Percentiles rank a stretch among this genome's conserved stretches.
These are phyloP conservation scores for Odontocerum albicorne DNA, from an alignment of 2,888 invertebrate species.

Conservation along the genomic window DNA sequence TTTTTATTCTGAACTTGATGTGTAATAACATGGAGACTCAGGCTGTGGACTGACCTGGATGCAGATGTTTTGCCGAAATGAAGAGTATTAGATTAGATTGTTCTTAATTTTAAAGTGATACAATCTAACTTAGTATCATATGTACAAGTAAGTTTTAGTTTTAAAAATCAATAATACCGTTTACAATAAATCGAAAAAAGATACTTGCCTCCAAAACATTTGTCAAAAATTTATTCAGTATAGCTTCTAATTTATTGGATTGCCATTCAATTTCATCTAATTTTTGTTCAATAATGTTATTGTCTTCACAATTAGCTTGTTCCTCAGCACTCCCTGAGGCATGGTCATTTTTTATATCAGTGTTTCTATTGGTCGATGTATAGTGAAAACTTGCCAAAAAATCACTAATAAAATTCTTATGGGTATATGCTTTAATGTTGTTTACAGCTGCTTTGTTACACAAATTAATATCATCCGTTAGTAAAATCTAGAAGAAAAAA, in stretches of 20 bases:
- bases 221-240: slow-evolving; percentile 2
- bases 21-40: no score
- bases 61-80: no score
- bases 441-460: slow-evolving; percentile 59
- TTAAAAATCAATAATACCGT: not conserved
- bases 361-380: not conserved
- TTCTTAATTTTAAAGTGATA: no score
- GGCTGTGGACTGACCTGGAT: no score
- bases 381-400: not conserved
- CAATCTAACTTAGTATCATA: no score
- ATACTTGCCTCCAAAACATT: slow-evolving; percentile 1
- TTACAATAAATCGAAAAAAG: not conserved
- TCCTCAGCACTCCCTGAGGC: not conserved
- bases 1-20: no score
- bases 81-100: no score
- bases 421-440: slow-evolving; percentile 43
- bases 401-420: slow-evolving; percentile 15
- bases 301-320: not conserved
- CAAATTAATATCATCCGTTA: slow-evolving; percentile 62
- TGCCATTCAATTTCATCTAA: not conserved
- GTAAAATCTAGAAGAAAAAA: slow-evolving; percentile 55
- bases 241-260: not conserved
- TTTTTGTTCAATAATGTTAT: not conserved
- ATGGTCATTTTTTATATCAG: not conserved
- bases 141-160: no score